Evolutionary conservation across 2,113 vertebrate species (phyloP), one percentile per base, ranked within the genome.

Genomic region (Centrocercus urophasianus): DNA sequence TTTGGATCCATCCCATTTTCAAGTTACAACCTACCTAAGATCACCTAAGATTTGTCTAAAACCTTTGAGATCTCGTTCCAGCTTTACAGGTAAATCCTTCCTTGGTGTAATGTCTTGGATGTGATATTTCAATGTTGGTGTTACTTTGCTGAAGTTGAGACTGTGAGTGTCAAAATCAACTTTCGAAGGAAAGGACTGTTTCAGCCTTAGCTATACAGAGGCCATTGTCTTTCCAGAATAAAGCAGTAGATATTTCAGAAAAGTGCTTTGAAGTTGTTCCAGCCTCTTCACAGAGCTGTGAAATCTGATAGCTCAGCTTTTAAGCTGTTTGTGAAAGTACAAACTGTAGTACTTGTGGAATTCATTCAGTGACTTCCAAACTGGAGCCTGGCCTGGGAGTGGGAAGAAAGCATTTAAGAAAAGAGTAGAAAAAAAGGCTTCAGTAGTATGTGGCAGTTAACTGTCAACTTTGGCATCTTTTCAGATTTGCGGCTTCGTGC

Each of bases 311-410:
- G 91, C 96, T 96, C 95, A 69, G 93, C 97, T 96, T 97, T 96
- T 88, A 97, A 98, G 96, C 95, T 92, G 90, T 71, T 93, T 96
- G 96, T 96, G 96, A 96, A 97, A 97, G 96, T 94, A 96, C 96
- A 97, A 97, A 97, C 84, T 38, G 95, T 93, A 96, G 97, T 97
- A 96, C 97, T 97, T 97, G 96, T 91, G 96, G 96, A 97, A 98
- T 98, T 98, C 98, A 98, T 98, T 98, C 97, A 98, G 89, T 40
- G 66, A 79, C 95, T 96, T 98, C 97, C 98, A 98, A 93, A 93
- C 92, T 95, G 63, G 52, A 96, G 79, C 83, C 93, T 92, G 90
- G 95, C 92, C 95, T 96, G 94, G 83, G 71, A 96, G 95, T 38
- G 54, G 54, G 93, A 93, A 93, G 85, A 92, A 65, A 78, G 80